Evolutionary conservation across 2,113 vertebrate species (phyloP).

Genomic region (Pogona vitticeps): DNA sequence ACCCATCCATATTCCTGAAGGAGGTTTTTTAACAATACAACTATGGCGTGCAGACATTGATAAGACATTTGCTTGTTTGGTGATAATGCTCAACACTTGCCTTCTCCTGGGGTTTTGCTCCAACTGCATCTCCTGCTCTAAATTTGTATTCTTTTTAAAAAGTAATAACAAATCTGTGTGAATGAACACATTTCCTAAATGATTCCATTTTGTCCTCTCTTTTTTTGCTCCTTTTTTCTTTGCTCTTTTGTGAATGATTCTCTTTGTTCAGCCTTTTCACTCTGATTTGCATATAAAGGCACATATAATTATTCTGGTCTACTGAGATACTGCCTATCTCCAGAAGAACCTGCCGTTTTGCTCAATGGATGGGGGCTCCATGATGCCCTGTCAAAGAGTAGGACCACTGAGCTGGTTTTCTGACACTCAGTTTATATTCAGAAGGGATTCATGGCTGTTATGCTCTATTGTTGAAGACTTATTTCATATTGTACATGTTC

Average conservation of each 20-base stretch:
- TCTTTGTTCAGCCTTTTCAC: slow-evolving; percentile 2
- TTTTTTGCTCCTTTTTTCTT: slow-evolving; percentile 14
- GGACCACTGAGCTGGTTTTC: slow-evolving; percentile 7
- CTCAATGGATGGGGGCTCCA: not conserved
- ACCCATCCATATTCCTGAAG: not conserved
- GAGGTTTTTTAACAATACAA: not conserved
- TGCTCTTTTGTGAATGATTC: slow-evolving; percentile 6
- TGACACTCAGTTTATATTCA: slow-evolving; percentile 16
- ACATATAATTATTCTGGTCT: not conserved
- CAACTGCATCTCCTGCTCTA: not conserved
- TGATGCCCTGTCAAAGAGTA: slow-evolving; percentile 20
- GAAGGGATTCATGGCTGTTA: slow-evolving; percentile 19
- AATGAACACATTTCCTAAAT: slow-evolving; percentile 11
- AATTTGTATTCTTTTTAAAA: slow-evolving; percentile 21
- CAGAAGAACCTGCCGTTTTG: slow-evolving; percentile 20
- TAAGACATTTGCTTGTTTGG: not conserved
- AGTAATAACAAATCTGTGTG: not conserved
- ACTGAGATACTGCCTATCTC: not conserved
- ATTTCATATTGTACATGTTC: slow-evolving; percentile 31
- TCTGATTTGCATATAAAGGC: slow-evolving; percentile 15
- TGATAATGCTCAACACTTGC: not conserved
- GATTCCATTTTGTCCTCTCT: not conserved
- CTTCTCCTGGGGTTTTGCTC: not conserved
- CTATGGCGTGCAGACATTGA: not conserved
- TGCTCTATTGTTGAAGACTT: not conserved